phyloP scores from a whole-genome alignment of 2,888 invertebrate genomes.

The Pristionchus japonicus region DNA sequence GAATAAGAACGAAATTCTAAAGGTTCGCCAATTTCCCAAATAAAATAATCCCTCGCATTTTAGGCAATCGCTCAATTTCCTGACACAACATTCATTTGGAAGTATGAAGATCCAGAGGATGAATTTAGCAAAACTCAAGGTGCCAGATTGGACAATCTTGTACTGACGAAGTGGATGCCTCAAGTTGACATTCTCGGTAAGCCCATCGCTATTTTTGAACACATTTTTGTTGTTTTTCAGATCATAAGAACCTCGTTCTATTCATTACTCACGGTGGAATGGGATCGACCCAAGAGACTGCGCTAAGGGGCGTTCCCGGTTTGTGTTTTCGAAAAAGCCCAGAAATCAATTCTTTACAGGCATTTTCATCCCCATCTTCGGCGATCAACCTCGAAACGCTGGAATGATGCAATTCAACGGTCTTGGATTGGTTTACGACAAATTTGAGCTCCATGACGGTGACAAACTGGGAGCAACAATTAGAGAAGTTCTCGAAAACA shows the following conservation, averaged over 20 bases:
- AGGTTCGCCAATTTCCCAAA: not conserved
- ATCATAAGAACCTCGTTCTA: not conserved
- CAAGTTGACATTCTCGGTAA: conserved; percentile 4
- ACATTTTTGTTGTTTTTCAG: not conserved
- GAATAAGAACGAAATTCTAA: not conserved
- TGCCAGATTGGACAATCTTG: not conserved
- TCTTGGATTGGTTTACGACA: not conserved
- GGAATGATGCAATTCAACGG: not conserved
- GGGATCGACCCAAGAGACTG: not conserved
- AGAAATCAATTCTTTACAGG: too few relatives aligned
- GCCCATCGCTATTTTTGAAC: not conserved
- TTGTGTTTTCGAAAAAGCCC: not conserved
- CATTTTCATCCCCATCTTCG: not conserved
- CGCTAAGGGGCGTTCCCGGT: not conserved
- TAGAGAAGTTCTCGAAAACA: not conserved
- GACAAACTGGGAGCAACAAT: not conserved
- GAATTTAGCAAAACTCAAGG: not conserved
- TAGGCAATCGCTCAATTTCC: not conserved
- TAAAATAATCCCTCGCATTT: too few relatives aligned
- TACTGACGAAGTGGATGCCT: conserved; percentile 2
- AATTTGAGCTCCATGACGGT: not conserved
- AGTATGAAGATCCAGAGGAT: not conserved
- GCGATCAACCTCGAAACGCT: not conserved
- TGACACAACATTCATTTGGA: conserved; percentile 10
- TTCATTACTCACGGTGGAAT: not conserved